These are phyloP conservation scores for Cylloceria caligata DNA, from an alignment of 2,888 invertebrate species.

Conservation along the genomic window DNA sequence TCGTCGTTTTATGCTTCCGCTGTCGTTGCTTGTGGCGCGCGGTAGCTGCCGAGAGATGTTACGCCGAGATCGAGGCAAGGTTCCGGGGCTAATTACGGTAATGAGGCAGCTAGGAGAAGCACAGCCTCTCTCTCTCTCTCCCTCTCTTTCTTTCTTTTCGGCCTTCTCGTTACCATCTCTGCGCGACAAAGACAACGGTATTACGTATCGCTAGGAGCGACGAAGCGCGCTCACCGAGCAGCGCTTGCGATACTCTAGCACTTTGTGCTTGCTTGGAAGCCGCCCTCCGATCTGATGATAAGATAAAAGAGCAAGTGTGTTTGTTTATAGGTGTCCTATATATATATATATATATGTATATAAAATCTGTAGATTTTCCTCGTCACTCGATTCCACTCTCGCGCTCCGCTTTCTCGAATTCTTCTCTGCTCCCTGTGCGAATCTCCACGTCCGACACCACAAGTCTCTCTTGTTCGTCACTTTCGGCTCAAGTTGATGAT, in stretches of 20 bases:
- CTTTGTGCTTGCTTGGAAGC: conserved; percentile 77
- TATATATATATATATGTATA: too few relatives aligned
- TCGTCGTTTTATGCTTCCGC: conserved; percentile 55
- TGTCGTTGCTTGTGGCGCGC: conserved; percentile 48
- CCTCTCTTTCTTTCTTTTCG: conserved; percentile 61
- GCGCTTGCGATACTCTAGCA: conserved; percentile 68
- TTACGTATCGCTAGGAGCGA: conserved; percentile 31
- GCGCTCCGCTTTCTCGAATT: conserved; percentile 18
- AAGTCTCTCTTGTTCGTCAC: conserved; percentile 63
- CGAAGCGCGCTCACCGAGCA: conserved; percentile 58
- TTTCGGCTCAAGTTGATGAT: conserved; percentile 30
- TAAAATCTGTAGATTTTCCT: conserved; percentile 6
- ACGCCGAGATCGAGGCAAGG: conserved; percentile 74
- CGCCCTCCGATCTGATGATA: conserved; percentile 77
- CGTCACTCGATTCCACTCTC: conserved; percentile 20
- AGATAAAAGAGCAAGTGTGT: conserved; percentile 70
- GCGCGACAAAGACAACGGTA: conserved; percentile 61
- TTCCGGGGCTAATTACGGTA: conserved; percentile 80
- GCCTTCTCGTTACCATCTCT: conserved; percentile 6
- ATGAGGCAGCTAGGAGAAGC: conserved; percentile 75
- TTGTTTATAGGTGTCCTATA: conserved; percentile 2
- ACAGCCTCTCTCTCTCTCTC: conserved; percentile 31
- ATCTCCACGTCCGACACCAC: conserved; percentile 27
- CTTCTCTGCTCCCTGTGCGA: conserved; percentile 14
- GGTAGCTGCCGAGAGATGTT: conserved; percentile 72